Evolutionary conservation across 2,797 vertebrate species (phyloP), one percentile per base, ranked within the genome.

Genomic region (Galagoides demidoff): DNA sequence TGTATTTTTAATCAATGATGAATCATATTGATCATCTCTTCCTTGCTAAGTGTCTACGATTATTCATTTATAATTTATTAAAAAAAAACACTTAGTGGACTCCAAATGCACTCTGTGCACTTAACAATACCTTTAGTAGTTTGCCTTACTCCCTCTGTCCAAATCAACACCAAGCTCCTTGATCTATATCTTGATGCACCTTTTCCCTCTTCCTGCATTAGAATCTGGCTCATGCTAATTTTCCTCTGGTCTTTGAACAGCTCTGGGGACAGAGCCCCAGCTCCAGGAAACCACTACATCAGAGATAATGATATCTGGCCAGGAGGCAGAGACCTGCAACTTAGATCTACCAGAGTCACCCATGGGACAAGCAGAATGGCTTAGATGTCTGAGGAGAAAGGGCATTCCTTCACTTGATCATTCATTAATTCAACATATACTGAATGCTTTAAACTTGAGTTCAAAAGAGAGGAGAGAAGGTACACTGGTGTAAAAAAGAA

Each of bases 1-100:
- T 94, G n/a, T 88, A 74, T 94, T 95, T 92, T 95, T 77, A 81
- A 95, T 94, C 91, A 88, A 7, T 61, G 29, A 91, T 92, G 79
- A 95, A 14, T 94, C 43, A 83, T 20, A 27, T 63, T 81, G 89
- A 89, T 96, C 77, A 95, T 77, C 45, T 76, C 61, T 87, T 92
- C 31, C 85, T 89, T 89, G 49, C 71, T 61, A 74, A 89, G 74
- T 59, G 22, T 31, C 79, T 84, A 91, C 63, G 90, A 74, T 74
- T 79, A 90, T 74, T 85, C 61, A 89, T 87, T 95, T 95, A 52
- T 76, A 77, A 95, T 22, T 89, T 39, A 92, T 88, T 89, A 49
- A 78, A 19, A 16, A 55, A 68, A 89, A 74, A 77, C 13, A 64
- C 39, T 81, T 74, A 74, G 17, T 94, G 64, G 64, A 64, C 14